Evolutionary conservation across 2,113 vertebrate genomes (phyloP).

Genomic region (Scopus umbretta): DNA sequence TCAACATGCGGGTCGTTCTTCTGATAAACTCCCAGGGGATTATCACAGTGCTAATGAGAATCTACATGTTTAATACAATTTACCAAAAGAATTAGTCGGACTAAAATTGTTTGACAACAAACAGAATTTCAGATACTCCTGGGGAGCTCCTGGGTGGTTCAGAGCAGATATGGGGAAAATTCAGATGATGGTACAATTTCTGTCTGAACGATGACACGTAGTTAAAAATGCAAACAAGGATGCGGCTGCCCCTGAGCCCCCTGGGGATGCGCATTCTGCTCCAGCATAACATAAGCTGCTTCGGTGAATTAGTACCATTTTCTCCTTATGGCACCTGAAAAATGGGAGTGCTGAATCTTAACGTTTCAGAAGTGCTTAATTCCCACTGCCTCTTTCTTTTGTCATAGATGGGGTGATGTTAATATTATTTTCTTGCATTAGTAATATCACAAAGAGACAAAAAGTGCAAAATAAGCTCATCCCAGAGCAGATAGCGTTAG

Average conservation of each 20-base stretch:
- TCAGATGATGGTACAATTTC: too few relatives aligned
- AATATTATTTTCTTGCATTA: neutral
- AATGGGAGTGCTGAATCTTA: fast-evolving
- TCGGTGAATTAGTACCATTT: neutral
- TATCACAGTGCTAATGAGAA: neutral
- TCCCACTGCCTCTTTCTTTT: neutral
- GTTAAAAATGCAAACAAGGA: neutral
- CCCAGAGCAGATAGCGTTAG: neutral
- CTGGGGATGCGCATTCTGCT: fast-evolving
- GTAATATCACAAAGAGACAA: neutral
- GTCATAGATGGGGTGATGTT: too few relatives aligned
- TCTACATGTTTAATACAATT: neutral
- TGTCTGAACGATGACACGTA: fast-evolving
- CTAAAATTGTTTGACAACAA: neutral
- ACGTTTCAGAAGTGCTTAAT: fast-evolving
- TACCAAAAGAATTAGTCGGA: neutral
- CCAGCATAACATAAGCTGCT: too few relatives aligned
- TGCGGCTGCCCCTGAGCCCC: neutral
- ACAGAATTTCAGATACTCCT: neutral
- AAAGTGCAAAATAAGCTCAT: neutral
- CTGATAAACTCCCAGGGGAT: neutral
- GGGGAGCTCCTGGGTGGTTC: neutral
- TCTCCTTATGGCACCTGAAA: neutral
- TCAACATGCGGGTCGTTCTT: fast-evolving
- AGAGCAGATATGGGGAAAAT: neutral